Percentiles rank a stretch among this genome's conserved stretches.
phyloP scores from a whole-genome alignment of 2,888 invertebrate species.

The Diarsia mendica region DNA sequence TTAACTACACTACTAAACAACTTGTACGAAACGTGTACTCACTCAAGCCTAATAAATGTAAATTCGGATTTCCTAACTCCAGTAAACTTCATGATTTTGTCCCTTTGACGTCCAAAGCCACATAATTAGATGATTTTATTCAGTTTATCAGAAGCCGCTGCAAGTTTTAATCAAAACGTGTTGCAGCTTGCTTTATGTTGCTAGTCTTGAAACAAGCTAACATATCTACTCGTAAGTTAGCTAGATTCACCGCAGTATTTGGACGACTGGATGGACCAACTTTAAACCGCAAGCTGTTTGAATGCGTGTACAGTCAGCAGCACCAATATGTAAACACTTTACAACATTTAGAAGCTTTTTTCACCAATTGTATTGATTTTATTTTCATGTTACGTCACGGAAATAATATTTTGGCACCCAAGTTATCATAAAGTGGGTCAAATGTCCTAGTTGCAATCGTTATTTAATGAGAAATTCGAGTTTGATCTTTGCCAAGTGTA shows the following conservation, averaged over 20 bases:
- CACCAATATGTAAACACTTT: no score
- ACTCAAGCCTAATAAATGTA: slow-evolving; percentile 2
- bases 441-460: no score
- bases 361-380: no score
- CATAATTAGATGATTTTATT: neutral
- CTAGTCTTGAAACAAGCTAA: neutral
- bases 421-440: no score
- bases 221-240: slow-evolving; percentile 9
- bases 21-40: no score
- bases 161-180: slow-evolving; percentile 13
- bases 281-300: slow-evolving; percentile 36
- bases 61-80: neutral
- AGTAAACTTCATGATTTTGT: neutral
- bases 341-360: no score
- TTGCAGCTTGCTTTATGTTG: neutral
- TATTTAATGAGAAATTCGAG: no score
- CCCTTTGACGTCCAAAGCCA: slow-evolving; percentile 9
- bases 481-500: no score
- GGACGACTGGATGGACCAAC: slow-evolving; percentile 2
- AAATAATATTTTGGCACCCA: no score
- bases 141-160: neutral
- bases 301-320: no score
- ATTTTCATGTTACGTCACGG: no score
- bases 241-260: neutral
- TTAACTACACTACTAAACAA: no score